Percentiles rank a stretch among this genome's conserved stretches.
These are phyloP conservation scores for Thermophis baileyi DNA, from an alignment of 2,113 vertebrate species.

Conservation along the genomic window DNA sequence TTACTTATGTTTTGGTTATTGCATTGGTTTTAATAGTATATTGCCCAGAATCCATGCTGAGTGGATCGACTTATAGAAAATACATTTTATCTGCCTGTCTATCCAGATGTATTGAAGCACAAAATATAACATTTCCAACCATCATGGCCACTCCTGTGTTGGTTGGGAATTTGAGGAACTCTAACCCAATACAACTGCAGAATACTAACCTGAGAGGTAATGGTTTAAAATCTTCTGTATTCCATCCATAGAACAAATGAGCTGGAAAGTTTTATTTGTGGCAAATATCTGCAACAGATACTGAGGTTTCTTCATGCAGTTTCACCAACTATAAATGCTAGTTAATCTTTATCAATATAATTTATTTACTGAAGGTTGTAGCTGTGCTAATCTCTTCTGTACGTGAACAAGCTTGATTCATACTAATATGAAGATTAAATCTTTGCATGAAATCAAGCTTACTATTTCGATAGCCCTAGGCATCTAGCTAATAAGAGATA, in stretches of 20 bases:
- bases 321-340: slow-evolving; percentile 16
- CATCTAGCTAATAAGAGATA: not conserved
- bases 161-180: not conserved
- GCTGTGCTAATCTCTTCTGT: not conserved
- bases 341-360: not conserved
- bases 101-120: not conserved
- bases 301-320: not conserved
- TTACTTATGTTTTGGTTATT: not conserved
- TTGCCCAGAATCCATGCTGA: not conserved
- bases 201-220: not conserved
- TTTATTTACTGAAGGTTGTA: not conserved
- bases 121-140: not conserved
- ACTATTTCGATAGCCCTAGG: not conserved
- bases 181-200: not conserved
- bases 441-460: not conserved
- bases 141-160: not conserved
- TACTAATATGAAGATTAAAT: not conserved
- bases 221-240: not conserved
- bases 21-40: not conserved
- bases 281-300: rapidly evolving
- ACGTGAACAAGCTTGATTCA: not conserved
- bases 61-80: not conserved
- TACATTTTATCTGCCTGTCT: not conserved
- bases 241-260: not conserved
- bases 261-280: not conserved